Evolutionary conservation across 2,797 vertebrate genomes (phyloP).

Genomic region (Anolis apletophallus): DNA sequence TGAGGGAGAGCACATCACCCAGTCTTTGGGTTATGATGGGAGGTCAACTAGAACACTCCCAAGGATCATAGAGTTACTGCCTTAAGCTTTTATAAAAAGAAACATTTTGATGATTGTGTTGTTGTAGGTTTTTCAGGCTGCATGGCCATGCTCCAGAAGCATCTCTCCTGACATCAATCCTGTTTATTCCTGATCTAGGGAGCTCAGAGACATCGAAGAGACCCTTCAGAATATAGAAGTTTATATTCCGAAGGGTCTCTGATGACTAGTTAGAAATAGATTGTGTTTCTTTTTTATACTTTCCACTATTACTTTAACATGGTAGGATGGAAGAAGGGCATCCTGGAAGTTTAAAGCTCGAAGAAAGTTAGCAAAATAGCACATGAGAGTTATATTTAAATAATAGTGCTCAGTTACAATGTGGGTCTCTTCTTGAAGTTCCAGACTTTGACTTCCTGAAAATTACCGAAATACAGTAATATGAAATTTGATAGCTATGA

Average conservation of each 20-base stretch:
- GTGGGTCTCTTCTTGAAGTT: background rate
- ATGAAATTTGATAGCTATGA: too few relatives aligned
- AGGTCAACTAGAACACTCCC: too few relatives aligned
- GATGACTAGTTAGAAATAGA: background rate
- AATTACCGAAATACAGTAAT: background rate
- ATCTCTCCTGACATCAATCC: too few relatives aligned
- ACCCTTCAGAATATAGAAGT: background rate
- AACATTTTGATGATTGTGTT: too few relatives aligned
- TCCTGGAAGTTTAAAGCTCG: background rate
- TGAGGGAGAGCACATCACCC: too few relatives aligned
- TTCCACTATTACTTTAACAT: background rate
- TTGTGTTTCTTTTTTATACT: background rate
- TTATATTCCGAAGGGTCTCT: too few relatives aligned
- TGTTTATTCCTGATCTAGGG: background rate
- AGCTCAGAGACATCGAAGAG: background rate
- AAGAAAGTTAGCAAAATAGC: background rate
- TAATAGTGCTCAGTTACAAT: background rate
- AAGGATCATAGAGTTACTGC: background rate
- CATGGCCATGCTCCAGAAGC: too few relatives aligned
- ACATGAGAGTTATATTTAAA: background rate
- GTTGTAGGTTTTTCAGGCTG: too few relatives aligned
- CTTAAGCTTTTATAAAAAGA: background rate
- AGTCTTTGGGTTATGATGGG: too few relatives aligned
- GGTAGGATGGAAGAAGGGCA: background rate
- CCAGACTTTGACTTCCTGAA: background rate